Percentiles rank a stretch among this genome's conserved stretches.
phyloP scores from a whole-genome alignment of 2,113 vertebrate species.

The Tachysurus fulvidraco region DNA sequence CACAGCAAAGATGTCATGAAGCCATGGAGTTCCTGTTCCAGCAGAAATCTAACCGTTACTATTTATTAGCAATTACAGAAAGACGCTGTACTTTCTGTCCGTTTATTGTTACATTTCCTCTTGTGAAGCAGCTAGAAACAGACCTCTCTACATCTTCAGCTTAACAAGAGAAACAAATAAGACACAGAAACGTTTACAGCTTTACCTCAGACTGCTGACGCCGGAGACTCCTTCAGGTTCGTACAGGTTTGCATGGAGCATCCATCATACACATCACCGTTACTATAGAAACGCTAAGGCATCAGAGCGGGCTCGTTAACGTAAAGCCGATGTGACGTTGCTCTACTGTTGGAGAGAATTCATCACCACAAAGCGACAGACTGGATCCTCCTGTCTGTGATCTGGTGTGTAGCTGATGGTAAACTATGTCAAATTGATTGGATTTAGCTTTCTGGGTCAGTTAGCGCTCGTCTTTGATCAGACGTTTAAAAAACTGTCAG shows the following conservation, averaged over 20 bases:
- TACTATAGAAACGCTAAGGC: neutral
- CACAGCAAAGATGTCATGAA: neutral
- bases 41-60: neutral
- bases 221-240: conserved; percentile 3
- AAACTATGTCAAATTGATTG: neutral
- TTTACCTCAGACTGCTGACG: neutral
- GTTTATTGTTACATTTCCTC: neutral
- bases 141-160: neutral
- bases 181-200: neutral
- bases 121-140: neutral
- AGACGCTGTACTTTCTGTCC: neutral
- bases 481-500: neutral
- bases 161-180: neutral
- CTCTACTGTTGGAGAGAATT: neutral
- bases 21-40: neutral
- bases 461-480: neutral
- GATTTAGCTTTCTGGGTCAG: neutral
- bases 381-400: neutral
- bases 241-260: neutral
- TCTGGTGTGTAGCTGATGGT: too few species aligned
- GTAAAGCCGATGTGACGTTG: neutral
- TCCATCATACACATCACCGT: neutral
- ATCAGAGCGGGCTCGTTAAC: neutral
- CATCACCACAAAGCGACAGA: neutral
- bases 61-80: neutral